Conservation (phyloP, 2,797 vertebrate species). For the Gallinago stenura region DNA sequence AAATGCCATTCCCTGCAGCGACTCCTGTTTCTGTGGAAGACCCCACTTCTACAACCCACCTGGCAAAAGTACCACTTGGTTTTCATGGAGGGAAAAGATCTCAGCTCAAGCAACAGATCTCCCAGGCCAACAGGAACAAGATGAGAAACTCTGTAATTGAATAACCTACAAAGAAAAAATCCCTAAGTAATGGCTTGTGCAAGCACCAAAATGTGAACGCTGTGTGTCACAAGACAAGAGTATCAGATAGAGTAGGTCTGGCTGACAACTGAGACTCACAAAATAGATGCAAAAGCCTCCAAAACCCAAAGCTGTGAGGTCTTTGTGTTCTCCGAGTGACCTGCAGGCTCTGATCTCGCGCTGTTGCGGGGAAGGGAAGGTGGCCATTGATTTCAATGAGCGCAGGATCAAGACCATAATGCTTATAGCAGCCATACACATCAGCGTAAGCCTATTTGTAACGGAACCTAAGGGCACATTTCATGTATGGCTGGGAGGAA, state of each 20-base stretch:
- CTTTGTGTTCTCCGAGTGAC: background rate
- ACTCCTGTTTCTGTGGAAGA: background rate
- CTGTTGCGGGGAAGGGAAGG: background rate
- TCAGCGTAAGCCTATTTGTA: conserved; percentile 62
- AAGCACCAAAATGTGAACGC: background rate
- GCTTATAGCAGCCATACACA: conserved; percentile 52
- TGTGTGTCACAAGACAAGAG: background rate
- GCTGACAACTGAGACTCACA: background rate
- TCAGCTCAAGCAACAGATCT: background rate
- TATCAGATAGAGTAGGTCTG: accelerated
- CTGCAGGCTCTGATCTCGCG: background rate
- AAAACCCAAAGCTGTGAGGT: background rate
- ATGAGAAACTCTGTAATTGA: background rate
- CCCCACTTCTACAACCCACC: background rate
- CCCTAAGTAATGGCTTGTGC: background rate
- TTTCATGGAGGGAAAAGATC: background rate
- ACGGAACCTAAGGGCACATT: conserved; percentile 70
- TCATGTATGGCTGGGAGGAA: conserved; percentile 59
- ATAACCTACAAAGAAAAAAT: background rate
- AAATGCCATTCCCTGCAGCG: background rate
- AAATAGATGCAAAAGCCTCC: background rate
- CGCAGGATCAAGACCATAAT: conserved; percentile 61
- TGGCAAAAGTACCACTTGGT: background rate
- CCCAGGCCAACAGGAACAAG: background rate
- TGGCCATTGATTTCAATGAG: conserved; percentile 64